phyloP scores from a whole-genome alignment of 2,888 invertebrate genomes.

The Listrodromus nycthemerus region DNA sequence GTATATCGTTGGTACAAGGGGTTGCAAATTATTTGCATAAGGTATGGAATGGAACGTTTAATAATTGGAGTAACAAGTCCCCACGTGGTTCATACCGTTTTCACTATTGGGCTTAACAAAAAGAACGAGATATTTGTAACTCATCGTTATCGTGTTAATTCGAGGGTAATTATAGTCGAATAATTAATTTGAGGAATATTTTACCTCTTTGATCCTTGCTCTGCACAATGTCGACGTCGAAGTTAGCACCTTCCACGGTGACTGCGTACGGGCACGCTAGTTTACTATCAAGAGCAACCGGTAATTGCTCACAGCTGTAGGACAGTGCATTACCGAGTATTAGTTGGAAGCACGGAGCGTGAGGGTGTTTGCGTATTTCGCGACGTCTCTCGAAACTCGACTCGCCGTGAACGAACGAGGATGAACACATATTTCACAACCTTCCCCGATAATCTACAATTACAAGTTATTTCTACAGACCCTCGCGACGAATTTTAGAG shows the following conservation, averaged over 20 bases:
- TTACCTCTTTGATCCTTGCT: slow-evolving; percentile 22
- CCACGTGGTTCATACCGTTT: not conserved
- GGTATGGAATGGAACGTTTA: not conserved
- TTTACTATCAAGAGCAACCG: slow-evolving; percentile 47
- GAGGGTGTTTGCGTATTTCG: slow-evolving; percentile 53
- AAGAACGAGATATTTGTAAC: not conserved
- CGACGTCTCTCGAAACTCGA: slow-evolving; percentile 29
- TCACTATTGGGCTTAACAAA: not conserved
- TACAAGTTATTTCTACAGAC: not conserved
- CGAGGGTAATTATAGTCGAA: too few species aligned
- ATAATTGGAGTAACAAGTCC: not conserved
- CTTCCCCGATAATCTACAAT: not conserved
- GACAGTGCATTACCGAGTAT: slow-evolving; percentile 17
- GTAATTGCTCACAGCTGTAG: slow-evolving; percentile 58
- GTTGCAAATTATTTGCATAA: not conserved
- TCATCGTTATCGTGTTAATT: not conserved
- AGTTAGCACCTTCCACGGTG: not conserved
- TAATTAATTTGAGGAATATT: not conserved
- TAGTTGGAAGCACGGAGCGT: slow-evolving; percentile 44
- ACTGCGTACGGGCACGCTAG: slow-evolving; percentile 37
- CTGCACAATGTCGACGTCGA: not conserved
- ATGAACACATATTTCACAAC: not conserved
- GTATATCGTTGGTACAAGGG: not conserved
- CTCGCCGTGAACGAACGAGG: slow-evolving; percentile 5
- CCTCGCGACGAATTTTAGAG: not conserved